phyloP scores from a whole-genome alignment of 2,113 vertebrate species.

The Loxodonta africana region DNA sequence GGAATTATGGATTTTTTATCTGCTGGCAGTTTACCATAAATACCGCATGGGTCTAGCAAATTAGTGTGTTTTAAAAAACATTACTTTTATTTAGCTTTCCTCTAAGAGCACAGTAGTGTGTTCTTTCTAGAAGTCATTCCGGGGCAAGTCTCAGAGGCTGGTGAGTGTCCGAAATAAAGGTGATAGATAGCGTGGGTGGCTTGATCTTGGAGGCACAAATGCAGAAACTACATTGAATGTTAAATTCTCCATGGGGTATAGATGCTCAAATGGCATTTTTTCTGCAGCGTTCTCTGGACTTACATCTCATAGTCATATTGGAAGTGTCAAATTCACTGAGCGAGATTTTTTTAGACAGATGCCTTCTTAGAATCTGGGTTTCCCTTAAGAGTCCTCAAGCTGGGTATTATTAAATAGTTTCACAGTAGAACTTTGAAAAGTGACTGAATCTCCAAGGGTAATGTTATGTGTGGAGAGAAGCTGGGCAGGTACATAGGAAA shows the following conservation, averaged over 20 bases:
- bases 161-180: background rate
- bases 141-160: background rate
- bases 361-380: background rate
- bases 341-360: background rate
- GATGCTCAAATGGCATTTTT: background rate
- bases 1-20: slow-evolving; percentile 70
- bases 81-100: slow-evolving; percentile 38
- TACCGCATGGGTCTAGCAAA: slow-evolving; percentile 21
- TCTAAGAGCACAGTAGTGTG: slow-evolving; percentile 31
- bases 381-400: background rate
- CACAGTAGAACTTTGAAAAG: background rate
- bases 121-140: background rate
- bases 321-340: background rate
- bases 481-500: background rate
- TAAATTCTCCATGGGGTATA: background rate
- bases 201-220: background rate
- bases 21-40: slow-evolving; percentile 67
- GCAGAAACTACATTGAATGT: background rate
- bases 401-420: background rate
- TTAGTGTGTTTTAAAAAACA: slow-evolving; percentile 68
- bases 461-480: background rate
- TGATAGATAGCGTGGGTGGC: background rate
- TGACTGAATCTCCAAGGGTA: background rate
- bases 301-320: background rate
- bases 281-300: background rate